Conservation (phyloP, 2,797 vertebrate species). For the Alouatta caraya region DNA sequence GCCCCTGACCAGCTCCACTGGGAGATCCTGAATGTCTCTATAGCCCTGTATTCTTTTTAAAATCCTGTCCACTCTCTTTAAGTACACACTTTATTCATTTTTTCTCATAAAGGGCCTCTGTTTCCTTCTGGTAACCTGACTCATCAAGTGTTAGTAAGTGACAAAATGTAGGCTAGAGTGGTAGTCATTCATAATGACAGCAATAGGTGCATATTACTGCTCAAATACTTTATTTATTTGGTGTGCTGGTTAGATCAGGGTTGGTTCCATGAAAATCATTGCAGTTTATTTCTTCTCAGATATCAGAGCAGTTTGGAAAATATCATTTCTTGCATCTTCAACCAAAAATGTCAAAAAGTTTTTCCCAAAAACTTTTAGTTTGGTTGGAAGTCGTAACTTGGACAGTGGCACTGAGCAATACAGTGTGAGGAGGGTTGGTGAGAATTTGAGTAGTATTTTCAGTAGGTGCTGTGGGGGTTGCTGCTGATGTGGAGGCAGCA, state of each 20-base stretch:
- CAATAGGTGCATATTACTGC: not conserved
- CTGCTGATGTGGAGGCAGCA: not conserved
- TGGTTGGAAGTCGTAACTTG: not conserved
- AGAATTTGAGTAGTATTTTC: not conserved
- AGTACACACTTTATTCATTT: not conserved
- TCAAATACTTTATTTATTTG: constrained; percentile 50
- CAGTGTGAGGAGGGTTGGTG: not conserved
- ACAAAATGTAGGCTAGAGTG: not conserved
- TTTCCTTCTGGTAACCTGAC: not conserved
- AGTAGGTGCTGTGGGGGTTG: not conserved
- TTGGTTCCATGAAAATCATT: not conserved
- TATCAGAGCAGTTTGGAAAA: not conserved
- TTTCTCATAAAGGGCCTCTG: not conserved
- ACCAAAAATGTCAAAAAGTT: not conserved
- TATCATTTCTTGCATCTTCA: not conserved
- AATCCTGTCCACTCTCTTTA: not conserved
- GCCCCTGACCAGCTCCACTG: not conserved
- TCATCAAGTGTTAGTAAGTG: not conserved
- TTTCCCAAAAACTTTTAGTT: not conserved
- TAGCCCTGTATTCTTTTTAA: not conserved
- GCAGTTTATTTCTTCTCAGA: not conserved
- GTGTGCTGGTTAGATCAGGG: not conserved
- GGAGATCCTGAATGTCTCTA: not conserved
- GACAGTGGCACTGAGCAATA: not conserved
- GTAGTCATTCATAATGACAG: not conserved